These are phyloP conservation scores for Centrocercus urophasianus DNA, from an alignment of 2,113 vertebrate genomes.

Conservation along the genomic window DNA sequence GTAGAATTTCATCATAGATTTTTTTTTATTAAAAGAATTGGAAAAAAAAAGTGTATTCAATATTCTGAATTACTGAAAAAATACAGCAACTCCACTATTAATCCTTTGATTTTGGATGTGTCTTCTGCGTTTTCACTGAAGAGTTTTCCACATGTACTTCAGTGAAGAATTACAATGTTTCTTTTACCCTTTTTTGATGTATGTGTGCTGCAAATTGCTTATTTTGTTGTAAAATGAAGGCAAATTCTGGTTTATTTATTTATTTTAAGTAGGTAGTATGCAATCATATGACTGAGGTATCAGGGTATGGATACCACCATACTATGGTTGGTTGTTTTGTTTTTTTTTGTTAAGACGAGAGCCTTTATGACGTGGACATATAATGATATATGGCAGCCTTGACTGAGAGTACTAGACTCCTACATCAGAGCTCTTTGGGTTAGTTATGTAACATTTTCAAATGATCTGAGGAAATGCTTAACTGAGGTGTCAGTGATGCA, in stretches of 20 bases:
- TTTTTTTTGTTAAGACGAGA: background rate
- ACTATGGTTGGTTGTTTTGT: no score
- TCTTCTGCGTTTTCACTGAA: background rate
- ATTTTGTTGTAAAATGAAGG: background rate
- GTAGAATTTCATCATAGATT: background rate
- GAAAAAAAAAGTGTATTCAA: background rate
- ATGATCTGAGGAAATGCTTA: background rate
- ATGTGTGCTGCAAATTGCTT: background rate
- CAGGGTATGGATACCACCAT: background rate
- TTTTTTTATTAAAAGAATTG: background rate
- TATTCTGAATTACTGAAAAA: background rate
- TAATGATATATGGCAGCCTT: fast-evolving
- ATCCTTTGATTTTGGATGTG: fast-evolving
- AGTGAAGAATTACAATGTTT: background rate
- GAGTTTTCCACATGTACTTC: background rate
- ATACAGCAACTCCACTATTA: background rate
- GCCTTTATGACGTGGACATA: background rate
- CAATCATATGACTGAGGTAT: background rate
- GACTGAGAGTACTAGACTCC: fast-evolving
- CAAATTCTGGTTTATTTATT: background rate
- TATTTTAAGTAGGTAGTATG: background rate
- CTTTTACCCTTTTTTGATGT: background rate
- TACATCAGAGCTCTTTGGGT: background rate
- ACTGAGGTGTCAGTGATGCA: fast-evolving
- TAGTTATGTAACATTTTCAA: background rate